Conservation (phyloP, 2,113 vertebrate species). For the Phyllostomus hastatus region DNA sequence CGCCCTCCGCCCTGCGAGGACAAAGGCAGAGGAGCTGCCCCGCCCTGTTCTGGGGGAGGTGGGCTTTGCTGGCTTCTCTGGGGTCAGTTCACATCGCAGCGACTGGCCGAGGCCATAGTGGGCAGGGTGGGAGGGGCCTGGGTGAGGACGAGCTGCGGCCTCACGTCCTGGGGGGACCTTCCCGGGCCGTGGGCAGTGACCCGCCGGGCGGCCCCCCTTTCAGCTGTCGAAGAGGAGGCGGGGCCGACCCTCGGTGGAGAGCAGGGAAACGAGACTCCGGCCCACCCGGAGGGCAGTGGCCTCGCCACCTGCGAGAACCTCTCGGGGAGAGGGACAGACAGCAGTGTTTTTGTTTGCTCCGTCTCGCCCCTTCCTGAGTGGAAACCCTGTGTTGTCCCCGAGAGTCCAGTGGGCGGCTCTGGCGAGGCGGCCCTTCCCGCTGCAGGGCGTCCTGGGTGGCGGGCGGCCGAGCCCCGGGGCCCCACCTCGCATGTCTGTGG, state of each 20-base stretch:
- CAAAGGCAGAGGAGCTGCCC: not conserved
- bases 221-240: not conserved
- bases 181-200: fast-evolving
- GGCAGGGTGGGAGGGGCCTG: fast-evolving
- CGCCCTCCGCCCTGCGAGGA: not conserved
- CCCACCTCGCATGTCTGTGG: fast-evolving
- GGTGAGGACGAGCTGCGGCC: not conserved
- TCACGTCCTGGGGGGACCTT: fast-evolving
- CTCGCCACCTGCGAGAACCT: fast-evolving
- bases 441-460: fast-evolving
- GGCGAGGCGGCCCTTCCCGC: fast-evolving
- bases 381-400: not conserved
- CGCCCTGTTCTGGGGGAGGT: fast-evolving
- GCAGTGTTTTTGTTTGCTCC: not conserved
- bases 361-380: not conserved
- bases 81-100: fast-evolving
- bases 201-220: fast-evolving
- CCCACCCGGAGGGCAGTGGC: too few species aligned
- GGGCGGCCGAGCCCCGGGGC: not conserved
- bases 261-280: too few species aligned
- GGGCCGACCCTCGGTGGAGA: fast-evolving
- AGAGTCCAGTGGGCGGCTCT: not conserved
- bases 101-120: fast-evolving
- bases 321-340: not conserved
- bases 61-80: not conserved